Evolutionary conservation across 2,888 invertebrate genomes (phyloP).

Genomic region (Gandaritis pyraliata): DNA sequence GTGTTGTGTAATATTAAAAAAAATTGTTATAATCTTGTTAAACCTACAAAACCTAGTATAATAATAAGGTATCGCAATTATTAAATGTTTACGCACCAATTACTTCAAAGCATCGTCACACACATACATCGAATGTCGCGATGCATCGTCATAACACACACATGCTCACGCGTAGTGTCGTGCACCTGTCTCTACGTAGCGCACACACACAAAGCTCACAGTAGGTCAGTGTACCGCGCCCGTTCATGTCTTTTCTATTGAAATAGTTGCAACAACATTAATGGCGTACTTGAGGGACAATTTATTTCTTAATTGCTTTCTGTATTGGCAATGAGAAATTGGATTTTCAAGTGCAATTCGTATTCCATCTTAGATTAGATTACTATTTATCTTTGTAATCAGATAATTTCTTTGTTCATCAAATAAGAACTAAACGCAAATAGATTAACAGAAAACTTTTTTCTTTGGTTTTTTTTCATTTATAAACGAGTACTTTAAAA

Average conservation of each 20-base stretch:
- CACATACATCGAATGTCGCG: conserved; percentile 11
- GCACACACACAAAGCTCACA: conserved; percentile 41
- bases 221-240: conserved; percentile 60
- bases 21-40: no score
- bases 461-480: no score
- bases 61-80: neutral
- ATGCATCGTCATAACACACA: conserved; percentile 7
- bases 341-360: neutral
- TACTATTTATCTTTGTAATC: no score
- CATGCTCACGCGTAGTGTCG: conserved; percentile 14
- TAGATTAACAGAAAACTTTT: no score
- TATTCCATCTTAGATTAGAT: no score
- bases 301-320: conserved; percentile 5
- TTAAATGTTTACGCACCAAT: neutral
- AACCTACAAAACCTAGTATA: neutral
- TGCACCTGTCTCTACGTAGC: conserved; percentile 30
- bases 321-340: neutral
- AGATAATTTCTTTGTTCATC: no score
- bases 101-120: conserved; percentile 10
- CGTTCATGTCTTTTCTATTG: conserved; percentile 65
- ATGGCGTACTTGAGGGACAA: conserved; percentile 4
- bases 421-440: no score
- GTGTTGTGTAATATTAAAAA: no score
- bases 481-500: no score
- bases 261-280: conserved; percentile 19